These are phyloP conservation scores for Psammodynastes pulverulentus DNA, from an alignment of 2,113 vertebrate species.

Conservation along the genomic window DNA sequence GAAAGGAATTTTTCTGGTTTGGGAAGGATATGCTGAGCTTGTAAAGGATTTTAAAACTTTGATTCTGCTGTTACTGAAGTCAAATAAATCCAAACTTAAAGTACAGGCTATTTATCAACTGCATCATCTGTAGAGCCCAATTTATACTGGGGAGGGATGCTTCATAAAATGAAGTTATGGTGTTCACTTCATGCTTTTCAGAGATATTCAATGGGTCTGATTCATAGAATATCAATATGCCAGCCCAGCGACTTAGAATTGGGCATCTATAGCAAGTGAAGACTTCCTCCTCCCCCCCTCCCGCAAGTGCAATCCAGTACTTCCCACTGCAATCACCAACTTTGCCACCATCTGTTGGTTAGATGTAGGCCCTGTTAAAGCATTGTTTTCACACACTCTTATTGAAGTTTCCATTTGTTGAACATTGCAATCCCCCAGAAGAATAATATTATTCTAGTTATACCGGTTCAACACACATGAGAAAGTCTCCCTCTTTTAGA, in stretches of 20 bases:
- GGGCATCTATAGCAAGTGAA: slow-evolving; percentile 34
- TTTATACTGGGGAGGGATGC: background rate
- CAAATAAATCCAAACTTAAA: slow-evolving; percentile 21
- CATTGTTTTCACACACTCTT: slow-evolving; percentile 22
- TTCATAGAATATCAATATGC: slow-evolving; percentile 51
- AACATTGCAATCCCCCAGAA: slow-evolving; percentile 21
- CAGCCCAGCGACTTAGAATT: slow-evolving; percentile 43
- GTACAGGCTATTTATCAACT: slow-evolving; percentile 9
- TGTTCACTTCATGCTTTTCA: slow-evolving; percentile 35
- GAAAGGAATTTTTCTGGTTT: background rate
- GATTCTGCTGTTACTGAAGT: slow-evolving; percentile 7
- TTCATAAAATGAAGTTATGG: slow-evolving; percentile 39
- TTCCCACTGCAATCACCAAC: slow-evolving; percentile 8
- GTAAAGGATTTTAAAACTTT: background rate
- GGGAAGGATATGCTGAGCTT: background rate
- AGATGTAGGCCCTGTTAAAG: slow-evolving; percentile 33
- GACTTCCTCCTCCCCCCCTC: slow-evolving; percentile 40
- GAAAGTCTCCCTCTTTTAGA: slow-evolving; percentile 15
- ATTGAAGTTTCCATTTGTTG: background rate
- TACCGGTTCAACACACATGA: background rate
- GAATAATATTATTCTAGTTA: slow-evolving; percentile 50
- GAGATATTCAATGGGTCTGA: slow-evolving; percentile 8
- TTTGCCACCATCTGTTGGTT: background rate
- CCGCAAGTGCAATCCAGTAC: slow-evolving; percentile 42
- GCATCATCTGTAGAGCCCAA: background rate